Evolutionary conservation across 1,140 invertebrate genomes (phyloP).

Genomic region (Hetaerina americana): DNA sequence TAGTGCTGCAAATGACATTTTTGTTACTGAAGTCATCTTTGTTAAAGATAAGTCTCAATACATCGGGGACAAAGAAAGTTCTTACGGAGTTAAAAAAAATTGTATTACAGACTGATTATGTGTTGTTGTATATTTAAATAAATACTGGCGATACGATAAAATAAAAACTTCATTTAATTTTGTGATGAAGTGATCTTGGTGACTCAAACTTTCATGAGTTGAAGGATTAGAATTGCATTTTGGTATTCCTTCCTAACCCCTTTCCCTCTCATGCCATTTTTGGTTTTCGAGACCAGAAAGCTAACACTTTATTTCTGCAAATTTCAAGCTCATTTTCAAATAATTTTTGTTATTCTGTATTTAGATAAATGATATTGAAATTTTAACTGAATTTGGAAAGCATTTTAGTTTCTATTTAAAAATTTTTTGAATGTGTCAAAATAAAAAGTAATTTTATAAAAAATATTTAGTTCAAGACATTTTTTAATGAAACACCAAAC

Average conservation of each 20-base stretch:
- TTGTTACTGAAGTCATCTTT: too few species aligned
- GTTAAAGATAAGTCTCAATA: too few species aligned
- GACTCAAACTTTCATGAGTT: too few species aligned
- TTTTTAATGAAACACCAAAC: background rate
- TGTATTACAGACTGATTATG: background rate
- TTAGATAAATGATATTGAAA: background rate
- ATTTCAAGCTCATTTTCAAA: background rate
- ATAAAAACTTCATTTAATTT: background rate
- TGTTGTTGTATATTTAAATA: conserved; percentile 1
- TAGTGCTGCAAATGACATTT: too few species aligned
- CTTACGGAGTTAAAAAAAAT: too few species aligned
- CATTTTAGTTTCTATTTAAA: background rate
- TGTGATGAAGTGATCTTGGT: too few species aligned
- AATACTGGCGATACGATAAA: background rate
- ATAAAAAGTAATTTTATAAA: background rate
- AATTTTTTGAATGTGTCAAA: background rate
- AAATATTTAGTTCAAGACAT: background rate
- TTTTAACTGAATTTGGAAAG: background rate
- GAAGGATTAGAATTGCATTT: too few species aligned
- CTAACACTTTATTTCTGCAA: background rate
- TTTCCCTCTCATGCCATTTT: background rate
- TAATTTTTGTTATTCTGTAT: too few species aligned
- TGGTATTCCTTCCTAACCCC: too few species aligned
- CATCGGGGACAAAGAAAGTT: too few species aligned
- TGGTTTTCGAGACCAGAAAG: background rate